Percentiles rank a stretch among this genome's conserved stretches.
These are phyloP conservation scores for Notiomystis cincta DNA, from an alignment of 2,113 vertebrate species.

Conservation along the genomic window DNA sequence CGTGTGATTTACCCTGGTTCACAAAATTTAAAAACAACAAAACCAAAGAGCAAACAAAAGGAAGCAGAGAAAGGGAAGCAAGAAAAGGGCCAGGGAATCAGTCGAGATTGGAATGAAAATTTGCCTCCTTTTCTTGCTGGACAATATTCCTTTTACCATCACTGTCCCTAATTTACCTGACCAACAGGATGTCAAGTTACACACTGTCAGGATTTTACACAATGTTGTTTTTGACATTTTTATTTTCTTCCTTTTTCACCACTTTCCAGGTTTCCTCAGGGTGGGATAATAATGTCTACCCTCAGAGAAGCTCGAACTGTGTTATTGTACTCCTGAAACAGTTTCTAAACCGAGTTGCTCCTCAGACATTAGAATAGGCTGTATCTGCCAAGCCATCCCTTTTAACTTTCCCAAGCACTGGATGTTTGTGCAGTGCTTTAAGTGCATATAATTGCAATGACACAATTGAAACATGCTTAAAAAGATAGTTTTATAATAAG, in stretches of 20 bases:
- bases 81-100: neutral
- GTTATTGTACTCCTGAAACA: neutral
- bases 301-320: neutral
- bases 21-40: neutral
- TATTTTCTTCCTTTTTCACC: neutral
- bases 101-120: neutral
- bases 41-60: neutral
- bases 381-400: neutral
- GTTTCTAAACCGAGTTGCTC: neutral
- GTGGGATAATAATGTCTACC: neutral
- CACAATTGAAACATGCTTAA: neutral
- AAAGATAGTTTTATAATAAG: neutral
- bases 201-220: neutral
- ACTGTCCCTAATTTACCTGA: neutral
- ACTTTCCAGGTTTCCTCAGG: neutral
- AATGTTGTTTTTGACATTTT: neutral
- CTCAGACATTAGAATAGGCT: neutral
- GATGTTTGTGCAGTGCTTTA: neutral
- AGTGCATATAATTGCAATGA: neutral
- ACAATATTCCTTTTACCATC: neutral
- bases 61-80: neutral
- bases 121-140: neutral
- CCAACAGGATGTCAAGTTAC: neutral
- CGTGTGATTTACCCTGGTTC: neutral
- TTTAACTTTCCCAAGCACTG: neutral